Base-by-base conservation (phyloP, 2,113 vertebrate genomes). In the Hydropotes inermis region DNA sequence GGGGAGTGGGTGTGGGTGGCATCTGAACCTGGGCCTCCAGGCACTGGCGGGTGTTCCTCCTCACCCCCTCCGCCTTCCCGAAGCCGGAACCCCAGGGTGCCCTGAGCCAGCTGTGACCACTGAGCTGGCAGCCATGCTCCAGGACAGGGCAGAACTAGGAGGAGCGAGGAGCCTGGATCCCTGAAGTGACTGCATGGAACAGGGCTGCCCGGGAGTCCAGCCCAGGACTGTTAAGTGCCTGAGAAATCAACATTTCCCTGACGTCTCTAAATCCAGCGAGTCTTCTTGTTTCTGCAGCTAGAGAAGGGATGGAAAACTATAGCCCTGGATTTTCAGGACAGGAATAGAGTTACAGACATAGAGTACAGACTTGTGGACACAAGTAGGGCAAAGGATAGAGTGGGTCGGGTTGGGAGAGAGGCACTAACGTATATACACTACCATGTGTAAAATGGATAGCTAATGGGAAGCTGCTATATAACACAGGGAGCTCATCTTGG, bases 31-130 rank as follows among this genome's bases (percentile, higher is more conserved):
- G n/a, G 19, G 45, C 45, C 19, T n/a, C 54, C 0, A 45, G 55
- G 30, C 30, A 6, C 45, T 30, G 57, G 89, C 6, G 0, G 89
- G 6, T 21, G 4, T 1, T 67, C 76, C 86, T 57, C 12, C 36
- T 45, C 2, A 12, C 39, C 36, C 36, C 7, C 30, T 47, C 30
- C 0, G 0, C 47, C 30, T 82, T 52, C 47, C 78, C 0, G 0
- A 30, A n/a, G 28, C 36, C 0, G 3, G 36, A 43, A 25, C 27
- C 27, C 11, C 28, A 30, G 33, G 27, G 43, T 17, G 21, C 27
- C 7, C 57, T 39, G 45, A 64, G 43, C 47, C 57, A 78, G 64
- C n/a, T 50, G 45, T 7, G n/a, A 12, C 15, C 81, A 55, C 3
- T 0, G 14, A n/a, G 10, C 67, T 16, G 61, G 79, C 54, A 27